phyloP scores from a whole-genome alignment of 2,113 vertebrate species.

The Malurus cyaneus region DNA sequence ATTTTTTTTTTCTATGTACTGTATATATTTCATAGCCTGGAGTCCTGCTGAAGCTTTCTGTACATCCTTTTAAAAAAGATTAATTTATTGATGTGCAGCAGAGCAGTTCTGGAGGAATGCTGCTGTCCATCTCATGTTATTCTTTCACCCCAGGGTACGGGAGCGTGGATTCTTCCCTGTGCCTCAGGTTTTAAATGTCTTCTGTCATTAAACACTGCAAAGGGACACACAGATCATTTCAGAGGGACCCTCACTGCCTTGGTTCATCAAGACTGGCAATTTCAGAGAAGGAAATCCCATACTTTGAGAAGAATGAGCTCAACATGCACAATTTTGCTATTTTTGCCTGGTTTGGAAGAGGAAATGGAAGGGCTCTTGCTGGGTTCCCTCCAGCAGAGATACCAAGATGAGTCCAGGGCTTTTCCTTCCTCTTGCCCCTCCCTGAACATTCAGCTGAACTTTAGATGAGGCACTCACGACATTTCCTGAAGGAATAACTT shows the following conservation, averaged over 20 bases:
- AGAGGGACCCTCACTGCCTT: not conserved
- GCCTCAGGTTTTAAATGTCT: not conserved
- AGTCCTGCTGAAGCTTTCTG: not conserved
- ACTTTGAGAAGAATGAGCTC: not conserved
- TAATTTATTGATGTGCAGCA: not conserved
- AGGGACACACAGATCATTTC: not conserved
- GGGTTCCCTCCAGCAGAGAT: not conserved
- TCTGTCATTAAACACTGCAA: not conserved
- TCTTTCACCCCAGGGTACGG: not conserved
- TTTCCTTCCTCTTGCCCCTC: not conserved
- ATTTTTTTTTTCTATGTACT: not conserved
- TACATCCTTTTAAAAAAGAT: not conserved
- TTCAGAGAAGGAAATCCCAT: not conserved
- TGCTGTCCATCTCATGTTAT: not conserved
- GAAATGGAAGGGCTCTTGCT: not conserved
- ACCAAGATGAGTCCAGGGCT: not conserved
- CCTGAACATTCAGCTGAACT: not conserved
- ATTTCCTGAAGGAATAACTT: not conserved
- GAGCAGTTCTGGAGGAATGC: not conserved
- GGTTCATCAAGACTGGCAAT: not conserved
- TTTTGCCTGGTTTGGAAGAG: not conserved
- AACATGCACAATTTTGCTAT: not conserved
- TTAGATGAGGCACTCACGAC: not conserved
- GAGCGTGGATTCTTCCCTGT: not conserved
- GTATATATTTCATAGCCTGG: not conserved